Evolutionary conservation across 1,140 invertebrate genomes (phyloP), one percentile per base, ranked within the genome.

Genomic region (Drosophila bocki): DNA sequence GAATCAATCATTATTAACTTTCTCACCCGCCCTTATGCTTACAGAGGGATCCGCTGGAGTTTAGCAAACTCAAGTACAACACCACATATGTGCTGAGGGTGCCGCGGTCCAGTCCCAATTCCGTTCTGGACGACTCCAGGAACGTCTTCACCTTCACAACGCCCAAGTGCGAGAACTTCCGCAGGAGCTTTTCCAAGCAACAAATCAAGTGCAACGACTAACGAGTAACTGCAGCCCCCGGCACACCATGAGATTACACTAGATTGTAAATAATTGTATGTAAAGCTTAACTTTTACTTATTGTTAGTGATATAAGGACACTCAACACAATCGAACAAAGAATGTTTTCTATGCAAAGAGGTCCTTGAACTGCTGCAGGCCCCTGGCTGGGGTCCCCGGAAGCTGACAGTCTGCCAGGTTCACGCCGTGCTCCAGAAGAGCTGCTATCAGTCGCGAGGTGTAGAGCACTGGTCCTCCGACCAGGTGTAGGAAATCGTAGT

Each of bases 381-480:
- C 77, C 15, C 48, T 41, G 13, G n/a, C 12, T 54, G 51, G 17
- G 6, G 13, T 26, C 9, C 80, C 84, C 8, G 61, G 32, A 11
- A 87, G 39, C 6, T 61, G 65, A 22, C 65, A 71, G 2, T 67
- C 13, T 3, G 80, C 59, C 56, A 92, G 47, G 3, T 58, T 33
- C 1, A 78, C 29, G 15, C 94, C 93, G 67, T 95, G 92, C 91
- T 96, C 95, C 19, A 96, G 77, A 6, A 95, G 81, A 71, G 95
- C 95, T n/a, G 92, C 95, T 15, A 96, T 82, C 0, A 95, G 61
- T 76, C 93, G 93, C 3, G 94, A 94, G 7, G 95, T 93, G 53
- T 95, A 95, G 2, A 96, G 53, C 15, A 95, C 80, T n/a, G 93
- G 95, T 3, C 95, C 95, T 3, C 94, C 93, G 68, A 96, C 92